phyloP scores from a whole-genome alignment of 2,888 invertebrate genomes.

The Epirrhoe tristata region DNA sequence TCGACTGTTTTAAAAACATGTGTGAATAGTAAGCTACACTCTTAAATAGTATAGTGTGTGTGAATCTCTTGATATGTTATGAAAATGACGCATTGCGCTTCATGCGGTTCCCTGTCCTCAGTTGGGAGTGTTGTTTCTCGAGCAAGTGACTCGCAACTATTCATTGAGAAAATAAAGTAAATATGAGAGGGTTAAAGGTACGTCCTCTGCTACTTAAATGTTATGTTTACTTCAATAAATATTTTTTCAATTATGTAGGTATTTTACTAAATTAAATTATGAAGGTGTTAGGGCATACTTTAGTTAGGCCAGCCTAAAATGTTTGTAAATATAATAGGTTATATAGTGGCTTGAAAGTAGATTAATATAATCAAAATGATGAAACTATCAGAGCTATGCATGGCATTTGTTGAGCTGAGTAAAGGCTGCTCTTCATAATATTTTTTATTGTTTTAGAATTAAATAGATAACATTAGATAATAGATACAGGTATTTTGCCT shows the following conservation, averaged over 20 bases:
- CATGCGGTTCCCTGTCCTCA: conserved; percentile 3
- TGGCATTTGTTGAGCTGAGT: background rate
- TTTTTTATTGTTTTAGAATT: too few species aligned
- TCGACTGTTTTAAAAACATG: conserved; percentile 6
- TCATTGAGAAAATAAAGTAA: conserved; percentile 2
- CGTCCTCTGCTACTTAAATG: background rate
- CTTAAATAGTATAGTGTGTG: conserved; percentile 6
- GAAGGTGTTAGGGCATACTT: background rate
- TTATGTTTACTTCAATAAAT: background rate
- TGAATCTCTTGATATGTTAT: conserved; percentile 16
- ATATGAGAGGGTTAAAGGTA: conserved; percentile 26
- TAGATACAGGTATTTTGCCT: too few species aligned
- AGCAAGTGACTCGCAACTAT: background rate
- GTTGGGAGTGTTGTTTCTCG: conserved; percentile 13
- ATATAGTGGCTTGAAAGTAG: background rate
- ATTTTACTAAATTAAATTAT: background rate
- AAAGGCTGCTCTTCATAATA: too few species aligned
- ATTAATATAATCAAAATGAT: background rate
- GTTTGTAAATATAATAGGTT: background rate
- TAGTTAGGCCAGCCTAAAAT: background rate
- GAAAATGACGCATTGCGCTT: conserved; percentile 58
- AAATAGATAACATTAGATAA: too few species aligned
- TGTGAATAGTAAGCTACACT: conserved; percentile 10
- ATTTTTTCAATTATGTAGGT: background rate
- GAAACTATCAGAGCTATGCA: background rate